Evolutionary conservation across 2,888 invertebrate genomes (phyloP), one percentile per base, ranked within the genome.

Genomic region (Pardosa pseudoannulata): DNA sequence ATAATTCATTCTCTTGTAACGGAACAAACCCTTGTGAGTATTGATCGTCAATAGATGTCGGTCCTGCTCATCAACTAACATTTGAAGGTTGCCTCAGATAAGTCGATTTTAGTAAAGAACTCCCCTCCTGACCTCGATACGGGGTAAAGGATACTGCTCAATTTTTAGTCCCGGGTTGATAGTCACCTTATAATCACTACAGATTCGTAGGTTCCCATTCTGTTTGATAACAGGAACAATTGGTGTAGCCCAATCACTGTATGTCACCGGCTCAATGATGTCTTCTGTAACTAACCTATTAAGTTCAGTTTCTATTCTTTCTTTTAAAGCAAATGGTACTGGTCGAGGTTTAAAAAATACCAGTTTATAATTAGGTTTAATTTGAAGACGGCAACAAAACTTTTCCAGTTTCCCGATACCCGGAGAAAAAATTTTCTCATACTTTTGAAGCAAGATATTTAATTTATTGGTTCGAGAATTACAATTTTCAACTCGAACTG

Each of bases 21-120:
- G 85, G 87, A 89, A 91, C n/a, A 91, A 78, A 1, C 91, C 91
- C 78, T 90, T 90, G 78, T 90, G 91, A 1, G 91, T 91, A 85
- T 82, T 91, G 72, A 91, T 88, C 0, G 91, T 91, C 23, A 91
- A 73, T 19, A 90, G 88, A 27, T 91, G 88, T 79, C 89, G 88
- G 85, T 90, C 89, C 29, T 90, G 90, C 3, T 89, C 90, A 36
- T 90, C 89, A 36, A 91, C 88, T 89, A 90, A 90, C 29, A 91
- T 64, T 80, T 91, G 91, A 87, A 91, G 89, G 75, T 91, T n/a
- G n/a, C n/a, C n/a, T n/a, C n/a, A n/a, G n/a, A n/a, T n/a, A n/a
- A n/a, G n/a, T n/a, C n/a, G n/a, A n/a, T n/a, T n/a, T n/a, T n/a
- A n/a, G n/a, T n/a, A n/a, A n/a, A n/a, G n/a, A n/a, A n/a, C n/a